Evolutionary conservation across 2,797 vertebrate species (phyloP), one percentile per base, ranked within the genome.

Genomic region (Notolepis coatsorum): DNA sequence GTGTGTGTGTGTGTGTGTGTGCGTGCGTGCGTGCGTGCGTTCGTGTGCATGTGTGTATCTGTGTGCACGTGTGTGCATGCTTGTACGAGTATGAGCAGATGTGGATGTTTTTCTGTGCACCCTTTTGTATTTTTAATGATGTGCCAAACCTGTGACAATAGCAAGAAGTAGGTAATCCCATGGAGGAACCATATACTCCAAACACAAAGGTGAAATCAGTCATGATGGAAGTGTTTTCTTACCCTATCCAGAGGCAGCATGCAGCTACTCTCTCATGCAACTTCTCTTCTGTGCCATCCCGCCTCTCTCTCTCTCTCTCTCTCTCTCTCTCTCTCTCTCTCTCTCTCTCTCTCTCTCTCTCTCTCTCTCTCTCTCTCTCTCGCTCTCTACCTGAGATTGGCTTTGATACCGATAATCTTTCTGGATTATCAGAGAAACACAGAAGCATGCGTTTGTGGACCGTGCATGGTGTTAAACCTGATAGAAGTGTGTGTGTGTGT

Each of bases 371-470:
- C n/a, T n/a, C n/a, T n/a, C n/a, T n/a, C n/a, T n/a, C n/a, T n/a
- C n/a, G n/a, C n/a, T n/a, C 47, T 47, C 55, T 60, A 77, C 73
- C 63, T 73, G 52, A 68, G 43, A 74, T 65, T 51, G 41, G 31
- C 68, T 84, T 77, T 82, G 75, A 84, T 65, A 57, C 43, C 24
- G 55, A 80, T 68, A 46, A 79, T 50, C 64, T 69, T 56, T 55
- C 52, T 46, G 31, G n/a, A 27, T 61, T 77, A 84, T 84, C 27
- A 80, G n/a, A n/a, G n/a, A n/a, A n/a, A n/a, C n/a, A n/a, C n/a
- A n/a, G n/a, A n/a, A n/a, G n/a, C n/a, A n/a, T n/a, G n/a, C n/a
- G n/a, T n/a, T n/a, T n/a, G n/a, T n/a, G n/a, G n/a, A n/a, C n/a
- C n/a, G n/a, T n/a, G n/a, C n/a, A n/a, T n/a, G n/a, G n/a, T n/a